These are phyloP conservation scores for Callorhinus ursinus DNA, from an alignment of 2,113 vertebrate genomes.

Conservation along the genomic window DNA sequence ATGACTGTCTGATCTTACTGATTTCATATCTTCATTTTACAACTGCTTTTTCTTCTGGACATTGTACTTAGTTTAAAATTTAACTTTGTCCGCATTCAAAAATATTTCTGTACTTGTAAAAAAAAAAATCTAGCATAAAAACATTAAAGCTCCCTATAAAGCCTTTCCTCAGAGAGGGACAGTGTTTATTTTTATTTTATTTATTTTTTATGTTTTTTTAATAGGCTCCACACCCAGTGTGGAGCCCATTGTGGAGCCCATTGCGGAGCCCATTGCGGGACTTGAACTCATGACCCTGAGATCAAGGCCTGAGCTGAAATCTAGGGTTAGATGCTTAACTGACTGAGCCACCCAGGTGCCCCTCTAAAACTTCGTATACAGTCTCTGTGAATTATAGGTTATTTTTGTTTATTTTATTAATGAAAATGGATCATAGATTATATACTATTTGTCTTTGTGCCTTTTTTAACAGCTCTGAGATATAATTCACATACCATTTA, in stretches of 20 bases:
- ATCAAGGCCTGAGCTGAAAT: not conserved
- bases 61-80: not conserved
- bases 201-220: not conserved
- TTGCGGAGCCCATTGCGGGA: not conserved
- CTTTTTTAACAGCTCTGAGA: not conserved
- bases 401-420: constrained; percentile 39
- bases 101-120: not conserved
- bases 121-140: not conserved
- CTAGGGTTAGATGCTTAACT: not conserved
- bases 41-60: not conserved
- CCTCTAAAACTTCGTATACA: not conserved
- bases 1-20: not conserved
- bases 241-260: not conserved
- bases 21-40: not conserved
- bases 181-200: not conserved
- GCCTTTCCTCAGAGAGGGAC: not conserved
- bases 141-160: not conserved
- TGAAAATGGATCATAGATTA: not conserved
- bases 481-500: not conserved
- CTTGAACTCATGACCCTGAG: not conserved
- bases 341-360: not conserved
- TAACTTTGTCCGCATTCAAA: not conserved
- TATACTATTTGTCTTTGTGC: not conserved
- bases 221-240: not conserved
- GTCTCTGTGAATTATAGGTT: not conserved